Percentiles rank a stretch among this genome's conserved stretches.
Evolutionary conservation across 1,140 invertebrate species (phyloP).

Genomic region (Pseudomyrmex flavicornis): DNA sequence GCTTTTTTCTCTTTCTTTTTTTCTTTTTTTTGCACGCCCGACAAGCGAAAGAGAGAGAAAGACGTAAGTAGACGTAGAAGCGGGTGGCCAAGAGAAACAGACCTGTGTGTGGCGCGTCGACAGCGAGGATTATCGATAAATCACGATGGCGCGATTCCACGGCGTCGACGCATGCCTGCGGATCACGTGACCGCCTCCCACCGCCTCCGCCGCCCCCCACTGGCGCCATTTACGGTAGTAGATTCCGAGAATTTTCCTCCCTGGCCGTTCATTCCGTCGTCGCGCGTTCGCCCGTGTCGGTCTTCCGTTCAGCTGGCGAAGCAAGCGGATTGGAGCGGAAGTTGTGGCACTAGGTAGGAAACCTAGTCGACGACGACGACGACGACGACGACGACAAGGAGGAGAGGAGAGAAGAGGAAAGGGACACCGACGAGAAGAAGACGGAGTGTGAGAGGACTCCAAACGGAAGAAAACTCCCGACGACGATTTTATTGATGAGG

Average conservation of each 20-base stretch:
- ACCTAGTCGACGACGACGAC: too few relatives aligned
- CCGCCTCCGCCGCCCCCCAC: slow-evolving; percentile 57
- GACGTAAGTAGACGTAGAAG: neutral
- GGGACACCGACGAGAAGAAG: too few relatives aligned
- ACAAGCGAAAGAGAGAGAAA: neutral
- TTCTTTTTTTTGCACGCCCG: neutral
- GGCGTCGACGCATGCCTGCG: neutral
- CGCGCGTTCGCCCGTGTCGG: slow-evolving; percentile 43
- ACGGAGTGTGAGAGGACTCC: too few relatives aligned
- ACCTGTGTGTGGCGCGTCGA: neutral
- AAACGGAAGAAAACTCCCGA: too few relatives aligned
- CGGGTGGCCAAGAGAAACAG: neutral
- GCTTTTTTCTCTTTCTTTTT: too few relatives aligned
- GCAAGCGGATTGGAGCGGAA: slow-evolving; percentile 25
- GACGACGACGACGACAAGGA: too few relatives aligned
- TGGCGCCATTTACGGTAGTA: slow-evolving; percentile 78
- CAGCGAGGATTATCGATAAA: slow-evolving; percentile 52
- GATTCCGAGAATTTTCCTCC: slow-evolving; percentile 79
- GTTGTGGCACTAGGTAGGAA: slow-evolving; percentile 19
- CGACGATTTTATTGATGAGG: too few relatives aligned
- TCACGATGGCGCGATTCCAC: slow-evolving; percentile 30
- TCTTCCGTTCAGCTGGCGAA: neutral
- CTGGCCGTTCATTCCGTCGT: slow-evolving; percentile 63
- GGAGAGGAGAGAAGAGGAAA: too few relatives aligned
- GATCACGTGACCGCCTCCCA: slow-evolving; percentile 72